Conservation (phyloP, 2,888 invertebrate genomes). For the Agriopis leucophaearia region DNA sequence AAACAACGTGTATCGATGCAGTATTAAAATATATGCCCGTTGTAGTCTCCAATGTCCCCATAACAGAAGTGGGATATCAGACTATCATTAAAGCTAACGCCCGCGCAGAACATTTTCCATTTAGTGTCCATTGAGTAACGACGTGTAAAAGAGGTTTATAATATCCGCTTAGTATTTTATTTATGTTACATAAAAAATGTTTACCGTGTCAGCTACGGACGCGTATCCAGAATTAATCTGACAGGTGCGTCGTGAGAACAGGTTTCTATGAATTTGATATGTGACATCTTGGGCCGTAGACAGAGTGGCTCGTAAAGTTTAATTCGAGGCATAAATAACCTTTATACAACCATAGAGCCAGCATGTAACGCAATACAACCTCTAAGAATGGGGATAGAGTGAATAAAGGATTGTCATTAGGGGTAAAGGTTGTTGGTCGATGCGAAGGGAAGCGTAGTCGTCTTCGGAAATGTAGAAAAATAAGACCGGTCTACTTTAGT, state of each 20-base stretch:
- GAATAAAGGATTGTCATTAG: slow-evolving; percentile 74
- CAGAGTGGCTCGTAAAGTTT: slow-evolving; percentile 76
- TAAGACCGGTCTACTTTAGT: too few relatives aligned
- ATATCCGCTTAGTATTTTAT: slow-evolving; percentile 48
- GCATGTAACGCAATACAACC: slow-evolving; percentile 69
- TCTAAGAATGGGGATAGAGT: slow-evolving; percentile 63
- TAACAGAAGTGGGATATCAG: slow-evolving; percentile 3
- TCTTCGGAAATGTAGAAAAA: background rate
- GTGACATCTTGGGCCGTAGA: slow-evolving; percentile 72
- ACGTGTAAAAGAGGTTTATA: slow-evolving; percentile 50
- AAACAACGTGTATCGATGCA: background rate
- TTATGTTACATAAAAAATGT: slow-evolving; percentile 59
- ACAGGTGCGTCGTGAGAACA: slow-evolving; percentile 74
- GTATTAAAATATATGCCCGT: background rate
- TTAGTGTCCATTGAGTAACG: slow-evolving; percentile 42
- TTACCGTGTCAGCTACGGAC: slow-evolving; percentile 57
- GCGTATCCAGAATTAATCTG: slow-evolving; percentile 70
- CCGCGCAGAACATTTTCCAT: slow-evolving; percentile 26
- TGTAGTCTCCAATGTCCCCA: background rate
- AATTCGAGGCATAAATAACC: slow-evolving; percentile 78
- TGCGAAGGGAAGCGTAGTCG: slow-evolving; percentile 28
- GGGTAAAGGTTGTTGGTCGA: slow-evolving; percentile 57
- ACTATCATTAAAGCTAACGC: background rate
- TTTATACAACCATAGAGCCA: slow-evolving; percentile 58
- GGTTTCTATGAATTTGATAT: slow-evolving; percentile 74